Evolutionary conservation across 2,888 invertebrate species (phyloP).

Genomic region (Scaeva pyrastri): DNA sequence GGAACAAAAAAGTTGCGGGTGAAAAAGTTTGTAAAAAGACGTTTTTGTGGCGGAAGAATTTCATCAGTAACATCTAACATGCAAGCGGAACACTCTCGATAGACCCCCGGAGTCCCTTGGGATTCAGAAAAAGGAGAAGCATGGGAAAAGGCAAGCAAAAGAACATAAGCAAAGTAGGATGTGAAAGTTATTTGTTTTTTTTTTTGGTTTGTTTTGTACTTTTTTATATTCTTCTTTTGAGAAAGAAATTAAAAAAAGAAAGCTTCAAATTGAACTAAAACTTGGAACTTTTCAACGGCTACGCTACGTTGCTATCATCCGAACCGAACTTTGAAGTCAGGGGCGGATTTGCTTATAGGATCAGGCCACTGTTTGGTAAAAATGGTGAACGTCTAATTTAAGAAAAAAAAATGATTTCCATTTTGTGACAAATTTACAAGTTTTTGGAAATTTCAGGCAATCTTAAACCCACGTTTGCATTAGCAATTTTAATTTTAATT

Average conservation of each 20-base stretch:
- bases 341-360: background rate
- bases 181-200: conserved; percentile 79
- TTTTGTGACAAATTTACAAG: too few relatives aligned
- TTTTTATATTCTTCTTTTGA: conserved; percentile 15
- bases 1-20: conserved; percentile 56
- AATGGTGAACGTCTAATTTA: too few relatives aligned
- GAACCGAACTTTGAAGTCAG: background rate
- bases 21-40: conserved; percentile 72
- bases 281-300: conserved; percentile 66
- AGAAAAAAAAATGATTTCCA: too few relatives aligned
- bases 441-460: too few relatives aligned
- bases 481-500: too few relatives aligned
- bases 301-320: conserved; percentile 49
- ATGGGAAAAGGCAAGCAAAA: conserved; percentile 53
- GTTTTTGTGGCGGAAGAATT: conserved; percentile 75
- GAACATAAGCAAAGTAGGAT: conserved; percentile 75
- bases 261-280: conserved; percentile 60
- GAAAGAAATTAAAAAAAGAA: conserved; percentile 27
- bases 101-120: conserved; percentile 55
- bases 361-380: too few relatives aligned
- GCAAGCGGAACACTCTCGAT: conserved; percentile 66
- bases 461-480: too few relatives aligned
- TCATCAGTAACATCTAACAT: conserved; percentile 69
- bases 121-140: conserved; percentile 33
- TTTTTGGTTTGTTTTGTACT: conserved; percentile 30